Percentiles rank a stretch among this genome's conserved stretches.
These are phyloP conservation scores for Sebastes diploproa DNA, from an alignment of 2,797 vertebrate species.

Conservation along the genomic window DNA sequence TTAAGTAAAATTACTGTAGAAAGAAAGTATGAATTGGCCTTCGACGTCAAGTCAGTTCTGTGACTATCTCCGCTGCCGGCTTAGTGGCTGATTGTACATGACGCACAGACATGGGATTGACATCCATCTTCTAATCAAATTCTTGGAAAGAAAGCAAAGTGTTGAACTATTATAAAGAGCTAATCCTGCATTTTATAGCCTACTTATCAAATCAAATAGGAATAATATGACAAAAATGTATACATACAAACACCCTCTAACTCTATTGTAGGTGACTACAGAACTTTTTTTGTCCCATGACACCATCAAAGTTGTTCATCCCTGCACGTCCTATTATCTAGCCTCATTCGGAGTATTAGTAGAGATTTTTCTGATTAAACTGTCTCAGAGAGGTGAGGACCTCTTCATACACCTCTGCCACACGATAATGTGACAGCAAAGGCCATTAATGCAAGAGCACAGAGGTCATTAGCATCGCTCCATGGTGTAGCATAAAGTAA, in stretches of 20 bases:
- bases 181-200: background rate
- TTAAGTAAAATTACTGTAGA: too few species aligned
- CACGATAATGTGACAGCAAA: slow-evolving; percentile 80
- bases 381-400: slow-evolving; percentile 66
- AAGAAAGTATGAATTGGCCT: too few species aligned
- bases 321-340: slow-evolving; percentile 44
- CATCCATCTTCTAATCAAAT: background rate
- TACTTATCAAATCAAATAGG: background rate
- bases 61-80: too few species aligned
- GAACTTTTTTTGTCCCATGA: slow-evolving; percentile 27
- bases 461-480: slow-evolving; percentile 86
- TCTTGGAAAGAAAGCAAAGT: background rate
- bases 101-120: background rate
- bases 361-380: slow-evolving; percentile 68
- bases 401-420: slow-evolving; percentile 74
- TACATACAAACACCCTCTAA: background rate
- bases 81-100: background rate
- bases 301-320: slow-evolving; percentile 31
- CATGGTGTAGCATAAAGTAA: slow-evolving; percentile 85
- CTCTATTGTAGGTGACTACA: background rate
- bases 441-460: slow-evolving; percentile 86
- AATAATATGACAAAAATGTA: background rate
- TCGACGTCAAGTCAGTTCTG: background rate
- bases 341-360: slow-evolving; percentile 50
- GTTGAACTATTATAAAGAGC: background rate